Percentiles rank a stretch among this genome's conserved stretches.
These are phyloP conservation scores for Cetonia aurata DNA, from an alignment of 2,888 invertebrate genomes.

Conservation along the genomic window DNA sequence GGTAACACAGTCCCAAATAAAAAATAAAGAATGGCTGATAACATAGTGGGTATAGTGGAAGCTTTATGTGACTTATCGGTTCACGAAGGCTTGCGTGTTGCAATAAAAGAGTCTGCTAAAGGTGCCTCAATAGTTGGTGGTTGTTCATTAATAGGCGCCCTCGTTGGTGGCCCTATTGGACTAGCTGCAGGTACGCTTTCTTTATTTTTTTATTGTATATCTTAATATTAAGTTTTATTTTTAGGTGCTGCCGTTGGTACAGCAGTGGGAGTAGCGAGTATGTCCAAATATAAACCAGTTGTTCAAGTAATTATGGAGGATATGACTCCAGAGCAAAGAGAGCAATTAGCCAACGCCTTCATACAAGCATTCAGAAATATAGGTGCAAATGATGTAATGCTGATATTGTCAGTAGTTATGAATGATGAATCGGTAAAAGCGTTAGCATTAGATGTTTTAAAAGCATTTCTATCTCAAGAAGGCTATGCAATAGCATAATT, in stretches of 20 bases:
- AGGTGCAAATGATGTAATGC: conserved; percentile 53
- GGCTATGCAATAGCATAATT: conserved; percentile 7
- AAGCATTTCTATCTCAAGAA: conserved; percentile 24
- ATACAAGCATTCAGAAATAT: conserved; percentile 52
- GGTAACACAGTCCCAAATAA: background rate
- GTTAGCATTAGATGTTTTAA: conserved; percentile 27
- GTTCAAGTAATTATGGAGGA: conserved; percentile 57
- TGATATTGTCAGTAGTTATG: conserved; percentile 38
- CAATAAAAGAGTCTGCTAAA: conserved; percentile 60
- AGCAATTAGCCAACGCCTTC: conserved; percentile 53
- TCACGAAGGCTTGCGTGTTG: conserved; percentile 59
- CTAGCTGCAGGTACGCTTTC: conserved; percentile 62
- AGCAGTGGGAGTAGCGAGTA: conserved; percentile 54
- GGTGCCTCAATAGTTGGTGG: conserved; percentile 60
- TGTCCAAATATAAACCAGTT: conserved; percentile 61
- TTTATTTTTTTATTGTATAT: conserved; percentile 10
- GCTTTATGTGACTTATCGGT: conserved; percentile 55
- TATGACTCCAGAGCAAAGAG: conserved; percentile 58
- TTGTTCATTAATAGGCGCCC: conserved; percentile 61
- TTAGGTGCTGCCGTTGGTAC: conserved; percentile 61
- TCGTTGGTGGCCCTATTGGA: conserved; percentile 63
- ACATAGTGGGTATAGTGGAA: conserved; percentile 7
- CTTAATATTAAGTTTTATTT: conserved; percentile 38
- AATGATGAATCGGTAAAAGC: conserved; percentile 17
- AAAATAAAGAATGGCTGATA: background rate